These are phyloP conservation scores for Mesembrinibis cayennensis DNA, from an alignment of 2,113 vertebrate genomes.

Conservation along the genomic window DNA sequence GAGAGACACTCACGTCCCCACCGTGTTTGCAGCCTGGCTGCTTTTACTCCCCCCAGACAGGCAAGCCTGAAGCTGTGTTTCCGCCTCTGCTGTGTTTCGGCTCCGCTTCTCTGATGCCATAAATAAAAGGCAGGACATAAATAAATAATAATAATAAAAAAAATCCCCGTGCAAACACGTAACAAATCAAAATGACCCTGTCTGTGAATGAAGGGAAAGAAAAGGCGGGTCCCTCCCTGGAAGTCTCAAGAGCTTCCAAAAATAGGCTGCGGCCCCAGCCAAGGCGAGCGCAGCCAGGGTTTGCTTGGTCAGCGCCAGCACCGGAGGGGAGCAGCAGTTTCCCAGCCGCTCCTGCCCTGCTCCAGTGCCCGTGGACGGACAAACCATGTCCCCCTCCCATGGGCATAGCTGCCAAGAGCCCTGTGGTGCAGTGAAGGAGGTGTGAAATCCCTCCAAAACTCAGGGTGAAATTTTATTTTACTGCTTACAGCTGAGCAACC, in stretches of 20 bases:
- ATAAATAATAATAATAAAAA: neutral
- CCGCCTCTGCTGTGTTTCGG: fast-evolving
- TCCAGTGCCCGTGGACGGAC: fast-evolving
- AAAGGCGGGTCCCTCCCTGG: neutral
- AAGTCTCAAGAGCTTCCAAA: slow-evolving; percentile 47
- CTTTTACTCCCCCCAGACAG: neutral
- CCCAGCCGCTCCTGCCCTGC: neutral
- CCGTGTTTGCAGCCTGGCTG: neutral
- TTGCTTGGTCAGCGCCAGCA: neutral
- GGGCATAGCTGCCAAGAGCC: neutral
- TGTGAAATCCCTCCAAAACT: neutral
- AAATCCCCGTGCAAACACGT: fast-evolving
- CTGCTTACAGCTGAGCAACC: neutral
- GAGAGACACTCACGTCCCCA: neutral
- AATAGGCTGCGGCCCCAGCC: neutral
- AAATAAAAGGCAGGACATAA: neutral
- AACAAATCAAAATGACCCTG: neutral
- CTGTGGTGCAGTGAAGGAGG: fast-evolving
- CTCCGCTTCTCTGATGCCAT: neutral
- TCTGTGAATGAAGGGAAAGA: slow-evolving; percentile 46
- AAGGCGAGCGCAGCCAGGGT: neutral
- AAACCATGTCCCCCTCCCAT: neutral
- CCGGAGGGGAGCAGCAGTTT: neutral
- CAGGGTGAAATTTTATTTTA: neutral
- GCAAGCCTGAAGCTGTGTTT: neutral